A percentile compares a stretch with the other conserved stretches of the same genome.
Evolutionary conservation across 2,797 vertebrate genomes (phyloP).

Genomic region (Trematocara caparti): DNA sequence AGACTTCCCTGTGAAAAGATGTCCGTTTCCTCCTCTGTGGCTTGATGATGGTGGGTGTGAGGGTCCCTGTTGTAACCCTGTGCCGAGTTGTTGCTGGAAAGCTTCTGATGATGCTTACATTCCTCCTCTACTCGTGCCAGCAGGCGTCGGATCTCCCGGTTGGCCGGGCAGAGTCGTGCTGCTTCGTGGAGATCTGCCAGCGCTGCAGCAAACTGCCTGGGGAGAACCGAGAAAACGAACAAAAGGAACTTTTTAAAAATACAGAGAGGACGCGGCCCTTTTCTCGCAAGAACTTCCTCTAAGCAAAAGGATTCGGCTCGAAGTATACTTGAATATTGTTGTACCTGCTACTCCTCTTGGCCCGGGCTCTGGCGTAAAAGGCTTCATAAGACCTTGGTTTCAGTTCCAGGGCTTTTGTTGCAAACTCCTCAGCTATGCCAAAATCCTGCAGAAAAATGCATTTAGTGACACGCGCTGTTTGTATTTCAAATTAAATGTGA

Average conservation of each 20-base stretch:
- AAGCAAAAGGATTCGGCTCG: not conserved
- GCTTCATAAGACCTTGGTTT: slow-evolving; percentile 96
- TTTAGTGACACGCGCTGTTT: not conserved
- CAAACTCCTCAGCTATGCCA: slow-evolving; percentile 97
- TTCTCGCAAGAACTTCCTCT: not conserved
- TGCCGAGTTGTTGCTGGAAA: slow-evolving; percentile 68
- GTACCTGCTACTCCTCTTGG: slow-evolving; percentile 98
- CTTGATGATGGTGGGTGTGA: slow-evolving; percentile 69
- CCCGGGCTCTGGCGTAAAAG: slow-evolving; percentile 93
- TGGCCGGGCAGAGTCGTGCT: slow-evolving; percentile 87
- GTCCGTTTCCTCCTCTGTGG: slow-evolving; percentile 58
- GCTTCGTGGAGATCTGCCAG: slow-evolving; percentile 92
- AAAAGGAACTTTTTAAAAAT: slow-evolving; percentile 37
- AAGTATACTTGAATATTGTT: not conserved
- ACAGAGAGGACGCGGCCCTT: not conserved
- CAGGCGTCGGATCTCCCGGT: slow-evolving; percentile 91
- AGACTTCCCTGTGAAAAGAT: slow-evolving; percentile 64
- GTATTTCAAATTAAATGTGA: not conserved
- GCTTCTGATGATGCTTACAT: slow-evolving; percentile 86
- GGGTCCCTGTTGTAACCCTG: slow-evolving; percentile 69
- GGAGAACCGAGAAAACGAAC: slow-evolving; percentile 22
- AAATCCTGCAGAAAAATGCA: slow-evolving; percentile 83
- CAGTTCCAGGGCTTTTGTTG: slow-evolving; percentile 93
- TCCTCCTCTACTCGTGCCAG: slow-evolving; percentile 93
- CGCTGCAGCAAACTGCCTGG: slow-evolving; percentile 90